Base-by-base conservation (phyloP, 2,113 vertebrate genomes). In the Tautogolabrus adspersus region DNA sequence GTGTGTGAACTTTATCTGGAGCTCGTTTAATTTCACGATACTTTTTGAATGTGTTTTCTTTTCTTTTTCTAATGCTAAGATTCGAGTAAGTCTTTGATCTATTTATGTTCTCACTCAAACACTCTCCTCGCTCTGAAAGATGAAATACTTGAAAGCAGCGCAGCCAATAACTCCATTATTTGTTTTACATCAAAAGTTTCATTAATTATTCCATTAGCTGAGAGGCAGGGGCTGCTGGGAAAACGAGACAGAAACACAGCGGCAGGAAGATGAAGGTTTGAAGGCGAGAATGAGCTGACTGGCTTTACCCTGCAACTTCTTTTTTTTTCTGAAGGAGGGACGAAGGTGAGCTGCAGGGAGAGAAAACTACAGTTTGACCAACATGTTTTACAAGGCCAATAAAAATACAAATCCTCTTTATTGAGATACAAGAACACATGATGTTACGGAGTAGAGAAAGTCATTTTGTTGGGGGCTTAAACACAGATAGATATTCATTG, bases 201-300 rank as follows among this genome's bases (percentile, higher is more conserved):
- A 92, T 92, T 91, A 88, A 91, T 92, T 92, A 90, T 93, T 93
- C 88, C 79, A 87, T 91, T 86, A 92, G 77, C 80, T 77, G 67
- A 47, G 44, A 81, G 71, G 75, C 72, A 61, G 38, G 44, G 66
- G 67, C 69, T 72, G 64, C 56, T 23, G 59, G 30, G 73, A 66
- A 78, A 66, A 64, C 3, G 56, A 68, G 67, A 83, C 71, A 51
- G 51, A 79, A 73, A 77, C 3, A 34, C 63, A 64, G 58, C 3
- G 65, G 51, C 38, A 0, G 47, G 19, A 75, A 46, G 70, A 55
- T 58, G 47, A 22, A 65, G 71, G 67, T 73, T 46, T 77, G 42
- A 83, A 65, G 52, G 61, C 16, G 40, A 66, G 51, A 0, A 22
- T 56, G 59, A 72, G 73, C 49, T 10, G 12, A 61, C n/a, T 57